Evolutionary conservation across 2,113 vertebrate genomes (phyloP), one percentile per base, ranked within the genome.

Genomic region (Poecilia latipinna): DNA sequence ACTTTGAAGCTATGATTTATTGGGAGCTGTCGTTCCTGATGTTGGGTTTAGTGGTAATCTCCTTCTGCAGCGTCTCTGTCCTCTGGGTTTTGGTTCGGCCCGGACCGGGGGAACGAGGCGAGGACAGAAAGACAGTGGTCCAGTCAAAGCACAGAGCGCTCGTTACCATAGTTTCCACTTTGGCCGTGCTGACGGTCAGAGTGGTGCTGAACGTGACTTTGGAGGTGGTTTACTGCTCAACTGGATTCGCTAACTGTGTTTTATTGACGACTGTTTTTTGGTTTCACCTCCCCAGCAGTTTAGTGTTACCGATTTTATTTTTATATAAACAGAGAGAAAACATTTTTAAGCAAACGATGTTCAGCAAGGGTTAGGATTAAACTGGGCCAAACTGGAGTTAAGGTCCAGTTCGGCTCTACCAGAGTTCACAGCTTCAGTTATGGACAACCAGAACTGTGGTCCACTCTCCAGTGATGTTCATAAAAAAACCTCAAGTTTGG

Each of bases 1-100:
- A 4, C 0, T 33, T 15, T 31, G 2, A 44, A 1, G 0, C 0
- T 2, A 3, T 44, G 4, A 12, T 39, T 12, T 4, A 17, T 19
- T 0, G 15, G 0, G 33, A 57, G 12, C 22, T 79, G 3, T 13
- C n/a, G 0, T 2, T 65, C 19, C 6, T 75, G 5, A 0, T 15
- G 0, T 2, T 24, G 4, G 24, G 1, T 19, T 24, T 70, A 12
- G 12, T 6, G 4, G n/a, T 29, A 0, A 31, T 61, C 12, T 61
- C 42, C 3, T 82, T 80, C 72, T 86, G 70, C 60, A 82, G 79
- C 48, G 0, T 82, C 12, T 70, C 82, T 19, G 79, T 80, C 17
- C 65, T 85, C n/a, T 3, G 4, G 1, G 10, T 63, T 74, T 65
- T 89, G 15, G 39, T 66, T 2, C 60, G 44, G 29, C 65, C 82